These are phyloP conservation scores for Drosophila emarginata DNA, from an alignment of 2,888 invertebrate species.

Conservation along the genomic window DNA sequence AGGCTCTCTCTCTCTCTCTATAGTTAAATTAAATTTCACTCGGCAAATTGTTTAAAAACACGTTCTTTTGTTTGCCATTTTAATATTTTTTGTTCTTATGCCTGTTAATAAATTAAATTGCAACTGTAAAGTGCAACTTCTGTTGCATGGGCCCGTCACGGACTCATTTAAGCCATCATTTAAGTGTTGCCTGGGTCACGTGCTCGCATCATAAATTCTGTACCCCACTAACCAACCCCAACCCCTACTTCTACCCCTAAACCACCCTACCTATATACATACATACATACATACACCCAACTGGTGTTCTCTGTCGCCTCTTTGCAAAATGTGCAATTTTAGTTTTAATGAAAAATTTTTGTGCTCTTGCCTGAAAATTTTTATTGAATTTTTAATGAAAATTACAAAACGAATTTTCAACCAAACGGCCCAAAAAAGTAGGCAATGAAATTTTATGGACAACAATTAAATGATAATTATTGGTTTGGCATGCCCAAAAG, in stretches of 20 bases:
- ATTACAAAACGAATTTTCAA: conserved; percentile 22
- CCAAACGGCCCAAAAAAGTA: conserved; percentile 41
- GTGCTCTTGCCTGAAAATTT: conserved; percentile 43
- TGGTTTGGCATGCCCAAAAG: not conserved
- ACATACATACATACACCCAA: no score
- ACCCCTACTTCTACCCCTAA: not conserved
- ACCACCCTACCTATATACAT: not conserved
- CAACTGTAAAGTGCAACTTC: conserved; percentile 41
- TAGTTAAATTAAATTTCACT: not conserved
- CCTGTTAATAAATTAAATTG: conserved; percentile 69
- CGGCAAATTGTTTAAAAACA: not conserved
- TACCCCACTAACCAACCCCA: not conserved
- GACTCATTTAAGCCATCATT: conserved; percentile 68
- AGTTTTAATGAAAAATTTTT: conserved; percentile 69
- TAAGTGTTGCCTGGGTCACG: conserved; percentile 50
- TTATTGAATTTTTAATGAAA: conserved; percentile 66
- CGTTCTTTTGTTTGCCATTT: not conserved
- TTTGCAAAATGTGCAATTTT: conserved; percentile 60
- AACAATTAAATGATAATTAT: conserved; percentile 19
- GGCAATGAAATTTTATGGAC: conserved; percentile 55
- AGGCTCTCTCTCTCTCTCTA: not conserved
- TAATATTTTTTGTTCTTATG: not conserved
- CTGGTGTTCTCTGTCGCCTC: not conserved
- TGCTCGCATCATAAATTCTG: conserved; percentile 53
- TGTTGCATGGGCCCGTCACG: conserved; percentile 44